These are phyloP conservation scores for Myotis pilosus DNA, from an alignment of 2,797 vertebrate species.

Conservation along the genomic window DNA sequence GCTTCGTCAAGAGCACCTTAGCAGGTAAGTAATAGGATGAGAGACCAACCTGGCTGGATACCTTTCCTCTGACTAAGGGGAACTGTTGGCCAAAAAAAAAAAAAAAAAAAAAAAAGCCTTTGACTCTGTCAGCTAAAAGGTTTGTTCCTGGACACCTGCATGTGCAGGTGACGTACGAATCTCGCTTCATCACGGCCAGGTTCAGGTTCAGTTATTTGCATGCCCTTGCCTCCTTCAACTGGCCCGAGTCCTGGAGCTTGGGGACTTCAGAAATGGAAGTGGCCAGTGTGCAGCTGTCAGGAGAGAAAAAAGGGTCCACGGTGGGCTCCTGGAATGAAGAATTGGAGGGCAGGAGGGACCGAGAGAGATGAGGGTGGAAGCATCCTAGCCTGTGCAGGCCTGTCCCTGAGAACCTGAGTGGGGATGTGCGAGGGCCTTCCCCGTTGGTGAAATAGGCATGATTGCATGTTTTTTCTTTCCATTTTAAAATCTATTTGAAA, in stretches of 20 bases:
- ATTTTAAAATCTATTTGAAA: neutral
- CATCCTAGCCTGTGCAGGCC: neutral
- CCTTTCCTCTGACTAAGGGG: neutral
- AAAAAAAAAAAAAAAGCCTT: neutral
- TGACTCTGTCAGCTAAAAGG: neutral
- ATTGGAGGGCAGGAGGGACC: neutral
- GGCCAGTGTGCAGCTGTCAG: neutral
- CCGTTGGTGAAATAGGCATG: neutral
- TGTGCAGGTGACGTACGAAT: neutral
- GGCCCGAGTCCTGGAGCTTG: neutral
- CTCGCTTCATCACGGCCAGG: too few relatives aligned
- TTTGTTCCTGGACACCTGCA: neutral
- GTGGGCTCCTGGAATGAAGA: neutral
- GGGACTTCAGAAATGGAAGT: neutral
- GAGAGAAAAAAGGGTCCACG: neutral
- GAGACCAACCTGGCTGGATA: neutral
- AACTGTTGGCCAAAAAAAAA: neutral
- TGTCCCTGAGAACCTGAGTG: neutral
- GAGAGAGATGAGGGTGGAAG: neutral
- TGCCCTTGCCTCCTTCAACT: neutral
- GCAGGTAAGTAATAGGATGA: neutral
- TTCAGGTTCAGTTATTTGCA: neutral
- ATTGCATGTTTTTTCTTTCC: neutral
- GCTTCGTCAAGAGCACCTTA: neutral
- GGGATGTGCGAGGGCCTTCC: neutral